Conservation (phyloP, 2,797 vertebrate species). For the Enteromius mattozi region DNA sequence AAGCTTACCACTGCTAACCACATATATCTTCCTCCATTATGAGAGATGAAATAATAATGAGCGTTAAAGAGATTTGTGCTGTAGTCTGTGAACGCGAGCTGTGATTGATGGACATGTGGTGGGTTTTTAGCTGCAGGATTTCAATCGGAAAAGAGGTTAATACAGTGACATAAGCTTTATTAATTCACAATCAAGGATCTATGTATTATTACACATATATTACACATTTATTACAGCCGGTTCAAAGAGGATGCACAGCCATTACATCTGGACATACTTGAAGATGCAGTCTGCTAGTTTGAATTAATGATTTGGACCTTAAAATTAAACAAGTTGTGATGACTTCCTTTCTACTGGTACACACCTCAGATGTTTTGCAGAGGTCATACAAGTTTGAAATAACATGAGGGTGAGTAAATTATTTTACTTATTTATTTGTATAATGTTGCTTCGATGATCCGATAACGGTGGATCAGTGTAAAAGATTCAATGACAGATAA, state of each 20-base stretch:
- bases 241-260: neutral
- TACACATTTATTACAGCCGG: neutral
- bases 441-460: neutral
- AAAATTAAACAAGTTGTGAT: neutral
- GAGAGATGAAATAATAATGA: conserved; percentile 38
- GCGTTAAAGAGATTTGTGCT: conserved; percentile 20
- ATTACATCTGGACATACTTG: neutral
- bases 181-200: neutral
- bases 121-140: conserved; percentile 21
- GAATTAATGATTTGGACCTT: neutral
- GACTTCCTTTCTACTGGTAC: neutral
- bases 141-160: neutral
- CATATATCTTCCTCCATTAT: conserved; percentile 38
- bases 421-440: neutral
- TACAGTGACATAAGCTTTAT: conserved; percentile 8
- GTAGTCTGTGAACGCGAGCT: conserved; percentile 18
- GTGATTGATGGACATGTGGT: conserved; percentile 13
- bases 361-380: neutral
- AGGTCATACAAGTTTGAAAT: neutral
- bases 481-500: neutral
- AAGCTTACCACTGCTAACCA: conserved; percentile 39
- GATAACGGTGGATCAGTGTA: conserved; percentile 14
- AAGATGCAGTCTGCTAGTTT: neutral
- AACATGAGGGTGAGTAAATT: neutral
- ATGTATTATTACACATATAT: neutral